These are phyloP conservation scores for Scalopus aquaticus DNA, from an alignment of 2,113 vertebrate genomes.

Conservation along the genomic window DNA sequence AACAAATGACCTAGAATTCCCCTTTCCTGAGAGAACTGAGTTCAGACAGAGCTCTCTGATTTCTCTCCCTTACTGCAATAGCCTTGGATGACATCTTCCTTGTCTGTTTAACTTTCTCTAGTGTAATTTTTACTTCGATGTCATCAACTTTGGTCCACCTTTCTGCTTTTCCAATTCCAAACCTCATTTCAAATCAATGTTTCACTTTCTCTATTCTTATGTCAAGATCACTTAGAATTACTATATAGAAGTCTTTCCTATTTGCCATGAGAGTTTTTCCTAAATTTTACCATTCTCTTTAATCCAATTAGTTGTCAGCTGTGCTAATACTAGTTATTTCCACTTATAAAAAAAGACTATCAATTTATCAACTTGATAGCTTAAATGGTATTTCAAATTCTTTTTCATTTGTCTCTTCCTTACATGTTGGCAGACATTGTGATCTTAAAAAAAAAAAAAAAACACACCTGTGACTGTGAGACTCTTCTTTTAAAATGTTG, in stretches of 20 bases:
- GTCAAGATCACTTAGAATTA: neutral
- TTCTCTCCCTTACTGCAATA: neutral
- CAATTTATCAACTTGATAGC: neutral
- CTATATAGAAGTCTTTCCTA: neutral
- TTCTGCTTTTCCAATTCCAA: neutral
- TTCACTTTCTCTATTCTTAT: neutral
- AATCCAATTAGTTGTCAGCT: neutral
- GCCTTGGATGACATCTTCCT: neutral
- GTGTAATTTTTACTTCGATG: neutral
- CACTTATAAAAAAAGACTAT: neutral
- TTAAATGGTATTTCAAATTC: slow-evolving; percentile 41
- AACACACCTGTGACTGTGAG: neutral
- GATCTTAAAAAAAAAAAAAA: neutral
- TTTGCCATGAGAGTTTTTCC: neutral
- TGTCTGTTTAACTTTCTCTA: neutral
- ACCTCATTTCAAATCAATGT: neutral
- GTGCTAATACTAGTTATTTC: neutral
- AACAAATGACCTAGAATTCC: neutral
- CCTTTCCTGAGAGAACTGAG: neutral
- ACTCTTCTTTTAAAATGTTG: neutral
- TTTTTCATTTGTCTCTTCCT: slow-evolving; percentile 33
- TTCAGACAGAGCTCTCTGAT: neutral
- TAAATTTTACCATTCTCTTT: neutral
- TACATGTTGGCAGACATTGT: neutral
- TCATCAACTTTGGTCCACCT: neutral